Percentiles rank a stretch among this genome's conserved stretches.
Conservation (phyloP, 1,140 invertebrate genomes). For the Halictus rubicundus region DNA sequence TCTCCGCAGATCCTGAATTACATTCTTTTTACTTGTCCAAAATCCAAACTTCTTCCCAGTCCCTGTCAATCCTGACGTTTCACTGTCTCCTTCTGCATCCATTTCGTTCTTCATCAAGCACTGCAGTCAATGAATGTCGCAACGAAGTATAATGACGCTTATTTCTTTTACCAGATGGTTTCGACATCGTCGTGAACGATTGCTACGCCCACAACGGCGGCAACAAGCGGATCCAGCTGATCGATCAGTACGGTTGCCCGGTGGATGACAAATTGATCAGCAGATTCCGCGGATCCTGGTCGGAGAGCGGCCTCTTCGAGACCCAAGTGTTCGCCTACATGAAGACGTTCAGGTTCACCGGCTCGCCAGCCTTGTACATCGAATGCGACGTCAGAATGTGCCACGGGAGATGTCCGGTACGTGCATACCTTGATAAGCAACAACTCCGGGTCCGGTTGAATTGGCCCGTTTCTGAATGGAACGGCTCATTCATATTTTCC, state of each 20-base stretch:
- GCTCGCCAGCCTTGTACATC: conserved; percentile 95
- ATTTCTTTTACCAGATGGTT: conserved; percentile 87
- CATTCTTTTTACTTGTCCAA: too few relatives aligned
- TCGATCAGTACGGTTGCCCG: conserved; percentile 96
- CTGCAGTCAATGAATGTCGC: too few relatives aligned
- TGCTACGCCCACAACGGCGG: conserved; percentile 97
- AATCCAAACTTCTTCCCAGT: too few relatives aligned
- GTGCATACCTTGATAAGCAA: conserved; percentile 44
- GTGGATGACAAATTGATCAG: conserved; percentile 96
- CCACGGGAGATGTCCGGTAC: conserved; percentile 95
- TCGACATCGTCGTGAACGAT: conserved; percentile 97
- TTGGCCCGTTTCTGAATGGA: conserved; percentile 4
- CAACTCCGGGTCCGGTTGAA: neutral
- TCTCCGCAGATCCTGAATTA: too few relatives aligned
- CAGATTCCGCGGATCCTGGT: conserved; percentile 95
- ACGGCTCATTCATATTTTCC: conserved; percentile 17
- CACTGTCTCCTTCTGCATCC: too few relatives aligned
- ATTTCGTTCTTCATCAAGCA: too few relatives aligned
- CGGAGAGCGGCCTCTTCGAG: conserved; percentile 93
- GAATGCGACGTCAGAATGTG: conserved; percentile 98
- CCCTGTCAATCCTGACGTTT: too few relatives aligned
- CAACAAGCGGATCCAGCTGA: conserved; percentile 93
- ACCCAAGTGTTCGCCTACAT: conserved; percentile 97
- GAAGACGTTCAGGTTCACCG: conserved; percentile 97
- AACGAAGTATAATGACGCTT: too few relatives aligned